A percentile compares a stretch with the other conserved stretches of the same genome.
Evolutionary conservation across 2,888 invertebrate species (phyloP).

Genomic region (Oligia fasciuncula): DNA sequence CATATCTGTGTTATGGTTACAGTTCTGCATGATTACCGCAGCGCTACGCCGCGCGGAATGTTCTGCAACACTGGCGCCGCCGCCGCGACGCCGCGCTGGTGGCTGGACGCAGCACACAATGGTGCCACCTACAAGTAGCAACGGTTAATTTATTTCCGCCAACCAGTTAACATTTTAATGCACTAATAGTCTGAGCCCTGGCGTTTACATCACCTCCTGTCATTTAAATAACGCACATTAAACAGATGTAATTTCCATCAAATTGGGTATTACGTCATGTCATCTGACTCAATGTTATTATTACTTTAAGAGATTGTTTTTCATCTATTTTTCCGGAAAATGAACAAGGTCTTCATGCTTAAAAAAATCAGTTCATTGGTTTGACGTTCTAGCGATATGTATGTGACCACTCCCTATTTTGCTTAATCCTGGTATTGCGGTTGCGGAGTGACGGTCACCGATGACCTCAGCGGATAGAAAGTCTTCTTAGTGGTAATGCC

Average conservation of each 20-base stretch:
- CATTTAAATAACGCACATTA: background rate
- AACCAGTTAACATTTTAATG: conserved; percentile 8
- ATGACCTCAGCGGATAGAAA: background rate
- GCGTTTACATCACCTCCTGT: background rate
- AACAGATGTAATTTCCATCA: background rate
- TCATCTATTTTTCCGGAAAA: background rate
- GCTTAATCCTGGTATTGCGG: background rate
- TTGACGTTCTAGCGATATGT: background rate
- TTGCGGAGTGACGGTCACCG: background rate
- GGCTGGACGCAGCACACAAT: conserved; percentile 25
- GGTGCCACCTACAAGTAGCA: conserved; percentile 7
- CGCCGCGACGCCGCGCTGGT: background rate
- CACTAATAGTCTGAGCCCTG: background rate
- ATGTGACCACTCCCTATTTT: background rate
- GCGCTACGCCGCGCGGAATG: conserved; percentile 29
- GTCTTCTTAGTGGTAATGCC: background rate
- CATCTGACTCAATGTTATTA: conserved; percentile 2
- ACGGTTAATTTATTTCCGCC: conserved; percentile 14
- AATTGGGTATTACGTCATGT: conserved; percentile 17
- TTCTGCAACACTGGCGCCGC: conserved; percentile 30
- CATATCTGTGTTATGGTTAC: conserved; percentile 7
- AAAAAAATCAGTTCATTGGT: background rate
- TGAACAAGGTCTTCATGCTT: background rate
- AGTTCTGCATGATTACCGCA: conserved; percentile 39
- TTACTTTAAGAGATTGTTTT: conserved; percentile 7